Conservation (phyloP, 2,888 invertebrate species). For the Ectemnius continuus region DNA sequence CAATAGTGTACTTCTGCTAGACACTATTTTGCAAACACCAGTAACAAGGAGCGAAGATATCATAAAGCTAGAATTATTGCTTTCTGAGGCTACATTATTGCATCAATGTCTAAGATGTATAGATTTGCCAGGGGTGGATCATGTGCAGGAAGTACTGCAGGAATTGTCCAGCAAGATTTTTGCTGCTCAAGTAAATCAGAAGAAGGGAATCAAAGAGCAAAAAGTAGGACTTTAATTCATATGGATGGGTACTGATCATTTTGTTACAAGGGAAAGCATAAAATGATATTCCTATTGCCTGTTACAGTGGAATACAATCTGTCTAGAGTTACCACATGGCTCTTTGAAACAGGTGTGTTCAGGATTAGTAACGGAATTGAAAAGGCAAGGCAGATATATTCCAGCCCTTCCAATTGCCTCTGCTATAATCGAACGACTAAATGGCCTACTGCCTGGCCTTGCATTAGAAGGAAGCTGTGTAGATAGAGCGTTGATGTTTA, state of each 20-base stretch:
- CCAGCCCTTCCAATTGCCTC: slow-evolving; percentile 94
- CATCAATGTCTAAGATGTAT: slow-evolving; percentile 88
- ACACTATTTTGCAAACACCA: slow-evolving; percentile 92
- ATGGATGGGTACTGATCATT: not conserved
- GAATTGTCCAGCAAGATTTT: slow-evolving; percentile 88
- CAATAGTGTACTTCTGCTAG: slow-evolving; percentile 92
- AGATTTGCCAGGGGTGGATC: slow-evolving; percentile 87
- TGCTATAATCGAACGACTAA: slow-evolving; percentile 91
- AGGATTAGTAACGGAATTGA: slow-evolving; percentile 89
- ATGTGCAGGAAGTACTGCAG: slow-evolving; percentile 87
- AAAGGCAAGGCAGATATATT: slow-evolving; percentile 88
- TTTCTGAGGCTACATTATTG: slow-evolving; percentile 92
- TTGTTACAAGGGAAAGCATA: slow-evolving; percentile 6
- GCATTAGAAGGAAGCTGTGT: slow-evolving; percentile 77
- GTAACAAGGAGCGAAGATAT: slow-evolving; percentile 87
- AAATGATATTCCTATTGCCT: slow-evolving; percentile 13
- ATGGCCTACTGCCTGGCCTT: slow-evolving; percentile 84
- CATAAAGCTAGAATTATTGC: slow-evolving; percentile 90
- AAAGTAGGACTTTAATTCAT: slow-evolving; percentile 81
- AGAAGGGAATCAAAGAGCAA: slow-evolving; percentile 93
- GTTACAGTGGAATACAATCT: slow-evolving; percentile 94
- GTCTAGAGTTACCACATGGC: slow-evolving; percentile 88
- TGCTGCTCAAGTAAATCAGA: slow-evolving; percentile 84
- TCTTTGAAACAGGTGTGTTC: slow-evolving; percentile 89
- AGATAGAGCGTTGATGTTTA: slow-evolving; percentile 88